Conservation (phyloP, 2,888 invertebrate genomes). For the Micoletzkya japonica region DNA sequence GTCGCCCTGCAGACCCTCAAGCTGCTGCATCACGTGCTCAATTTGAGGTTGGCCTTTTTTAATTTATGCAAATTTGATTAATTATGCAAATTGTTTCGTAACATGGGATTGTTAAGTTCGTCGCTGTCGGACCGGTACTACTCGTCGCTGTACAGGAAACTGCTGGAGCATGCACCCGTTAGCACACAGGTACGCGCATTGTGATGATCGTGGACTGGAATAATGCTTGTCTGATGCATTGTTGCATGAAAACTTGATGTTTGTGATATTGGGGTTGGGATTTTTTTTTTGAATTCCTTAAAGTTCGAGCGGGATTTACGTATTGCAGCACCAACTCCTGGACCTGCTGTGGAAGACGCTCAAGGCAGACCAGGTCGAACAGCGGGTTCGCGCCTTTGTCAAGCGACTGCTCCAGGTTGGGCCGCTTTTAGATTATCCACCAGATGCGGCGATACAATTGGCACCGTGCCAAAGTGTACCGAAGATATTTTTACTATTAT, state of each 20-base stretch:
- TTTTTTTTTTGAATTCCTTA: no score
- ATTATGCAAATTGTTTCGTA: no score
- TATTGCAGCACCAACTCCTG: constrained; percentile 47
- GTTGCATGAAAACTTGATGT: neutral
- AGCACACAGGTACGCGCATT: constrained; percentile 67
- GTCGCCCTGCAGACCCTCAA: constrained; percentile 71
- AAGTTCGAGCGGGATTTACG: neutral
- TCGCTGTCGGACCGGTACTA: constrained; percentile 71
- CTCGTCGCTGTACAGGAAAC: constrained; percentile 83
- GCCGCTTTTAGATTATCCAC: neutral
- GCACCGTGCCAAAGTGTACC: neutral
- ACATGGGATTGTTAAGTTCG: constrained; percentile 65
- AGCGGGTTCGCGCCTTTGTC: constrained; percentile 80
- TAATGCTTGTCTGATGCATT: neutral
- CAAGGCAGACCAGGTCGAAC: constrained; percentile 76
- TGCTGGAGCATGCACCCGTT: constrained; percentile 74
- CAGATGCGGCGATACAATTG: neutral
- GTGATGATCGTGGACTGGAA: neutral
- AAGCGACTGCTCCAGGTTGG: constrained; percentile 79
- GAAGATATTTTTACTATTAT: neutral
- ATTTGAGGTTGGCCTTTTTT: constrained; percentile 35
- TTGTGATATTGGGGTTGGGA: no score
- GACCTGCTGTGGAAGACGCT: constrained; percentile 70
- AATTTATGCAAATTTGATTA: constrained; percentile 3
- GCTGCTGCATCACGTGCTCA: constrained; percentile 73